A percentile compares a stretch with the other conserved stretches of the same genome.
phyloP scores from a whole-genome alignment of 2,888 invertebrate species.

The Sclerodermus sp. region DNA sequence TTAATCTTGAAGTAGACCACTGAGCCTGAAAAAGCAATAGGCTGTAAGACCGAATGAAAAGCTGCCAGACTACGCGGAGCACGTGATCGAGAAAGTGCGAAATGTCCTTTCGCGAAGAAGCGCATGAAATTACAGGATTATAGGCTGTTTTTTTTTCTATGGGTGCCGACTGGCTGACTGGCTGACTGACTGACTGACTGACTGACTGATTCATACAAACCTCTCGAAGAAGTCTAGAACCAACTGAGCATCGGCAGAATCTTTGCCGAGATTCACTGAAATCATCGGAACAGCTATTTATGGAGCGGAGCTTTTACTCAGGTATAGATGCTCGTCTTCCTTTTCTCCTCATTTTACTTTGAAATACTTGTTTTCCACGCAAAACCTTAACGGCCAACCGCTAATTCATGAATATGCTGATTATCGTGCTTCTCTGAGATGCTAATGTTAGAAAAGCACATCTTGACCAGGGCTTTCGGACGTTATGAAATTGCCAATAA shows the following conservation, averaged over 20 bases:
- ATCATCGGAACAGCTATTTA: slow-evolving; percentile 29
- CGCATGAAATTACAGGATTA: slow-evolving; percentile 18
- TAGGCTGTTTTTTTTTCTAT: slow-evolving; percentile 8
- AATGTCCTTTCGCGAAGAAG: slow-evolving; percentile 20
- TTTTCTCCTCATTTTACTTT: slow-evolving; percentile 33
- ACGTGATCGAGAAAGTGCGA: slow-evolving; percentile 9
- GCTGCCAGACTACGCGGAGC: slow-evolving; percentile 8
- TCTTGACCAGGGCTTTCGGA: neutral
- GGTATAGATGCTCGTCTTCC: neutral
- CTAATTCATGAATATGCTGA: slow-evolving; percentile 44
- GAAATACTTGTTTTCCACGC: slow-evolving; percentile 31
- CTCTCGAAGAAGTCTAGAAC: neutral
- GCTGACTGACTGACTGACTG: no score
- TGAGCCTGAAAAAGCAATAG: slow-evolving; percentile 9
- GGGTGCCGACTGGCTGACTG: no score
- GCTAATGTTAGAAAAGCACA: slow-evolving; percentile 19
- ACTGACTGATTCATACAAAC: neutral
- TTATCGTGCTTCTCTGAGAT: slow-evolving; percentile 19
- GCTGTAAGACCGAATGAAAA: slow-evolving; percentile 4
- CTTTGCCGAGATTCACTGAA: slow-evolving; percentile 25
- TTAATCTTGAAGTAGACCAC: slow-evolving; percentile 48
- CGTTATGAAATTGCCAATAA: no score
- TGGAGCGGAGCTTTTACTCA: slow-evolving; percentile 20
- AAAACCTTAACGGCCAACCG: slow-evolving; percentile 9
- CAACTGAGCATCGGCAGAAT: slow-evolving; percentile 1